A percentile compares a stretch with the other conserved stretches of the same genome.
Evolutionary conservation across 2,113 vertebrate species (phyloP).

Genomic region (Muntiacus reevesi): DNA sequence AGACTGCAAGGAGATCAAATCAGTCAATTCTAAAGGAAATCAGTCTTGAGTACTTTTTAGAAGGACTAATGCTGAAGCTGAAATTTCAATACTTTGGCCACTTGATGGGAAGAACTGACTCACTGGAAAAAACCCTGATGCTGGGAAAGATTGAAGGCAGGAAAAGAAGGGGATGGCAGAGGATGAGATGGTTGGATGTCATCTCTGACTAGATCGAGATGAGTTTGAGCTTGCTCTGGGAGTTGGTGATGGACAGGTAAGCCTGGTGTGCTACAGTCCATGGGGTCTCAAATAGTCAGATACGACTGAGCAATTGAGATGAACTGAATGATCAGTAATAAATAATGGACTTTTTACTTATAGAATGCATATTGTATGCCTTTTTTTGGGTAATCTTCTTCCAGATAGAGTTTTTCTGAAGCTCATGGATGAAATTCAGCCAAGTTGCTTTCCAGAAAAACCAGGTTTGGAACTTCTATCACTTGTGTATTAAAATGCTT

Average conservation of each 20-base stretch:
- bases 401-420: neutral
- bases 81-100: neutral
- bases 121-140: neutral
- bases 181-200: neutral
- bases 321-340: neutral
- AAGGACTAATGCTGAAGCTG: neutral
- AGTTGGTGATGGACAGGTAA: neutral
- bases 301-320: neutral
- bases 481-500: neutral
- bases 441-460: neutral
- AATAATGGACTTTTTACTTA: neutral
- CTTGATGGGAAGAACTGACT: neutral
- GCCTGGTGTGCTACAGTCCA: neutral
- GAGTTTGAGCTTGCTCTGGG: neutral
- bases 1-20: neutral
- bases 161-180: neutral
- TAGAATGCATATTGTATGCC: neutral
- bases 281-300: neutral
- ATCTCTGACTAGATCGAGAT: neutral
- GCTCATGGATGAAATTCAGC: neutral
- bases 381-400: neutral
- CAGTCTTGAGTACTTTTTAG: neutral
- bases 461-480: neutral
- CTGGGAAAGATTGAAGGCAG: neutral
- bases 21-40: neutral